phyloP scores from a whole-genome alignment of 2,113 vertebrate genomes.

The Crotalus horridus region DNA sequence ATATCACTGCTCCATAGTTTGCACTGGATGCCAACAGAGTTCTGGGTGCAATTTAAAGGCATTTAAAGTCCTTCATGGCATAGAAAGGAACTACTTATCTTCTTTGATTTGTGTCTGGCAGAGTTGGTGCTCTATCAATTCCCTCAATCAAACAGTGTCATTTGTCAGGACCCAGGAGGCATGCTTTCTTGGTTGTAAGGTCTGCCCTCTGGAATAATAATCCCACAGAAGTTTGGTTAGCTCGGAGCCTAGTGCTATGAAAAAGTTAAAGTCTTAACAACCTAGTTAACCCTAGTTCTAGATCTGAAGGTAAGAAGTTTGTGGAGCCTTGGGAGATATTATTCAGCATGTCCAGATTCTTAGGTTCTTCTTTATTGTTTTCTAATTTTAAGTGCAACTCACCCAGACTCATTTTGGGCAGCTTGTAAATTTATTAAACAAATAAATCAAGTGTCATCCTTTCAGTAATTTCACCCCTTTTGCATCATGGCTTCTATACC shows the following conservation, averaged over 20 bases:
- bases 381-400: neutral
- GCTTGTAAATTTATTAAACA: neutral
- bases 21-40: neutral
- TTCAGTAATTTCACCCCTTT: neutral
- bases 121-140: neutral
- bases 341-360: neutral
- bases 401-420: neutral
- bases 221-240: too few species aligned
- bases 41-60: neutral
- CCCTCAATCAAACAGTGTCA: neutral
- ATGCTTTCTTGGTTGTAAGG: too few species aligned
- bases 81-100: neutral
- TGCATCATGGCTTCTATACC: neutral
- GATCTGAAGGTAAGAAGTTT: neutral
- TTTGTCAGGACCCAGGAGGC: too few species aligned
- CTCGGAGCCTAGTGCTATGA: too few species aligned
- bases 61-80: neutral
- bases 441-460: neutral
- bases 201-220: too few species aligned
- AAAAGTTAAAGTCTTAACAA: neutral
- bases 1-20: neutral
- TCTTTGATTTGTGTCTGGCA: neutral
- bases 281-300: neutral
- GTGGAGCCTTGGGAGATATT: neutral
- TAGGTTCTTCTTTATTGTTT: neutral